These are phyloP conservation scores for Sarcophaga peregrina DNA, from an alignment of 1,140 invertebrate species.

Conservation along the genomic window DNA sequence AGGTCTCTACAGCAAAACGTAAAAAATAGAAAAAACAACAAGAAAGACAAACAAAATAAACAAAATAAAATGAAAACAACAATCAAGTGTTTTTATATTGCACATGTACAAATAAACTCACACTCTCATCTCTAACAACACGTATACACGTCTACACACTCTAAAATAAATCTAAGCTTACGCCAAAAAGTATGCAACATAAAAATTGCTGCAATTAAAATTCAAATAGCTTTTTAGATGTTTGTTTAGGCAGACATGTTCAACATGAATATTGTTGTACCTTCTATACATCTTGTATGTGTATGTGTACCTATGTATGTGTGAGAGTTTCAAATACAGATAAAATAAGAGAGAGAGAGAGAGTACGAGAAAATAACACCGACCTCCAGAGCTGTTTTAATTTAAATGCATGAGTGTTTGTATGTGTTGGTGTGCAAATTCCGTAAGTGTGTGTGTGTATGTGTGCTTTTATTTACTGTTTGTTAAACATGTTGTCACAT, in stretches of 20 bases:
- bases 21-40: background rate
- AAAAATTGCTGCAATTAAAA: slow-evolving; percentile 40
- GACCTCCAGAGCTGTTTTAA: background rate
- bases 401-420: background rate
- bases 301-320: background rate
- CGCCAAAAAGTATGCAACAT: slow-evolving; percentile 39
- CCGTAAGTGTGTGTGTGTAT: background rate
- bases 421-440: background rate
- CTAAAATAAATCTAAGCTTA: slow-evolving; percentile 30
- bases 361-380: background rate
- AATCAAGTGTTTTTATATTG: slow-evolving; percentile 11
- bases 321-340: background rate
- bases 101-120: slow-evolving; percentile 17
- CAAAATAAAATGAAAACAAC: slow-evolving; percentile 1
- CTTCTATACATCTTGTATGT: background rate
- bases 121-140: background rate
- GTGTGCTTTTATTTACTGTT: background rate
- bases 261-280: background rate
- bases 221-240: slow-evolving; percentile 33
- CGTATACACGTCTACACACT: background rate
- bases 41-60: background rate
- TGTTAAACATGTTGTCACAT: too few relatives aligned
- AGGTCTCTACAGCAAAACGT: too few relatives aligned
- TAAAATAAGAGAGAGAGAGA: background rate
- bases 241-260: slow-evolving; percentile 13